Evolutionary conservation across 37 sponge, comb jelly and placozoan genomes (phyloP).

Genomic region (Crambe crambe): DNA sequence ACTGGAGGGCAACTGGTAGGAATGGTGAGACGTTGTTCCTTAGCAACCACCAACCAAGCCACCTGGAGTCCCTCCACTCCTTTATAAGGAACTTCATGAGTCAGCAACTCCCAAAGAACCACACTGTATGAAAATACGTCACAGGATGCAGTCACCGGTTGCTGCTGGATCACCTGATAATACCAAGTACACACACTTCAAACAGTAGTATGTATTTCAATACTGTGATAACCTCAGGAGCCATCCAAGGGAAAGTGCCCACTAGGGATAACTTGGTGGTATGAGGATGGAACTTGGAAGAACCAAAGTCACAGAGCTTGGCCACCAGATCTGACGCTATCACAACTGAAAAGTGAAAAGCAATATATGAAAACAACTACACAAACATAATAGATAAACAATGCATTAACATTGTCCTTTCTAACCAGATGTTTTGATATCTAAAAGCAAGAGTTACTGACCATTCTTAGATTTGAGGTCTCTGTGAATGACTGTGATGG

Average conservation of each 20-base stretch:
- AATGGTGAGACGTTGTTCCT: conserved; percentile 72
- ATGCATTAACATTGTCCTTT: not conserved
- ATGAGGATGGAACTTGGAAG: conserved; percentile 82
- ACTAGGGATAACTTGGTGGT: conserved; percentile 85
- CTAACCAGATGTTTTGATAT: not conserved
- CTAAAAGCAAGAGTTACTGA: conserved; percentile 36
- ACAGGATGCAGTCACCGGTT: conserved; percentile 56
- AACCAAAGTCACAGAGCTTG: conserved; percentile 93
- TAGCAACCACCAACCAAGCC: conserved; percentile 93
- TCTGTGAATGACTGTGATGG: conserved; percentile 85
- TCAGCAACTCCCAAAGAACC: conserved; percentile 92
- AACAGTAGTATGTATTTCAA: too few relatives aligned
- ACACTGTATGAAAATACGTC: conserved; percentile 90
- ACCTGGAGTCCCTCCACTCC: conserved; percentile 89
- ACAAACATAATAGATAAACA: not conserved
- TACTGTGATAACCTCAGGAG: conserved; percentile 90
- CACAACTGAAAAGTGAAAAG: conserved; percentile 56
- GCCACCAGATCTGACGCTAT: conserved; percentile 70
- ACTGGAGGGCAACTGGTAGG: conserved; percentile 70
- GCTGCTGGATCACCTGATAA: conserved; percentile 76
- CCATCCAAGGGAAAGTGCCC: conserved; percentile 97
- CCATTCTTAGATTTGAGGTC: conserved; percentile 95
- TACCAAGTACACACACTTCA: too few relatives aligned
- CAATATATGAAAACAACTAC: not conserved
- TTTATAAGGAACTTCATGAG: conserved; percentile 82